phyloP scores from a whole-genome alignment of 2,888 invertebrate species.

The Elegia similella region DNA sequence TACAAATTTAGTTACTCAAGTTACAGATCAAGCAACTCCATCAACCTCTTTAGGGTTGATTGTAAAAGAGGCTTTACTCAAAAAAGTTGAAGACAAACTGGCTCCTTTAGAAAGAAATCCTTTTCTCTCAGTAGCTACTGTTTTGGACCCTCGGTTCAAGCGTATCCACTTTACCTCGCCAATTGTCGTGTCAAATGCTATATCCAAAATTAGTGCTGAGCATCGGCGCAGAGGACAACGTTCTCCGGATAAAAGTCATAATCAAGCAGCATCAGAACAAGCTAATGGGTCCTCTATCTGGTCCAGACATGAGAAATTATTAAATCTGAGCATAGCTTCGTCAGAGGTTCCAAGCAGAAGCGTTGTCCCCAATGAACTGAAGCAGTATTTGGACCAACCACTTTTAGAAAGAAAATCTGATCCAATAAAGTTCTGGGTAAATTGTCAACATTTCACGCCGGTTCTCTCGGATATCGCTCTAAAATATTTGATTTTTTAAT shows the following conservation, averaged over 20 bases:
- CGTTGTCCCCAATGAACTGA: neutral
- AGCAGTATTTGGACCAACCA: neutral
- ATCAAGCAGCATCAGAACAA: too few species aligned
- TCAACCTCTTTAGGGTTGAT: conserved; percentile 27
- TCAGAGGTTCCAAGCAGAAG: too few species aligned
- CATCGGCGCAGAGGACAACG: conserved; percentile 26
- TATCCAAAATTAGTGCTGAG: conserved; percentile 24
- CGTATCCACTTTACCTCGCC: conserved; percentile 30
- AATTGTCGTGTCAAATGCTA: conserved; percentile 28
- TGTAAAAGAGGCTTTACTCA: conserved; percentile 27
- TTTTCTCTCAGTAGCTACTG: conserved; percentile 26
- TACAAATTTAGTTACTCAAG: conserved; percentile 27
- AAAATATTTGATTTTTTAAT: neutral
- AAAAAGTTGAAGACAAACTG: too few species aligned
- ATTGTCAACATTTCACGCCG: neutral
- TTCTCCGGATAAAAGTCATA: too few species aligned
- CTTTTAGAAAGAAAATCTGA: neutral
- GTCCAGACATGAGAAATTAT: too few species aligned
- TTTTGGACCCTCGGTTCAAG: conserved; percentile 33
- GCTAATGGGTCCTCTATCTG: too few species aligned
- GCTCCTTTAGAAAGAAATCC: conserved; percentile 24
- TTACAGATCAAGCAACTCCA: conserved; percentile 26
- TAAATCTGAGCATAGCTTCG: too few species aligned
- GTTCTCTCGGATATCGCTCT: neutral
- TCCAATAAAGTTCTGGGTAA: neutral